Evolutionary conservation across 1,140 invertebrate genomes (phyloP), one percentile per base, ranked within the genome.

Genomic region (Drosophila ercepeae): DNA sequence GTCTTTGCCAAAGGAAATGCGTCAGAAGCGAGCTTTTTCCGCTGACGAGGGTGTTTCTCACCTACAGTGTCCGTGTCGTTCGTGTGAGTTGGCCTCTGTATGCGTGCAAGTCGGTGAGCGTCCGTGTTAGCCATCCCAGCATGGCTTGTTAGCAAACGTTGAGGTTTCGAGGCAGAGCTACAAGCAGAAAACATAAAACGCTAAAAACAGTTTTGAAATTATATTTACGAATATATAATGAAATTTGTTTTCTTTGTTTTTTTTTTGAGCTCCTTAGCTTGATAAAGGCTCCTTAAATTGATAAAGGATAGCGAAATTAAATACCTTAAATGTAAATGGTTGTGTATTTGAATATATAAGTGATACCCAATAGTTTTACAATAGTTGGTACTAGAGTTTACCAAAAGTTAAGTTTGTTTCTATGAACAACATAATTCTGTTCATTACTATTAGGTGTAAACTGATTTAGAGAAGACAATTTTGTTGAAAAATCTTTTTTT

Each of bases 1-100:
- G 29, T 53, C 8, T 18, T 16, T 14, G 27, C 8, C 23, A 77
- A 82, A 88, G 73, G 82, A 86, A 86, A 77, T 63, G 53, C 49
- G 58, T 72, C 42, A 45, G 41, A 0, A 1, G 39, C 1, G 63
- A 86, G 74, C 77, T 81, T 81, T 88, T 23, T 19, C 18, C 16
- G 39, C 16, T 3, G 7, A 16, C 6, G 44, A 42, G 46, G 54
- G 29, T 27, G 65, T 8, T 44, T 65, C 65, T 82, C 82, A 88
- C 61, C 64, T 39, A 88, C 54, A 88, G 54, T 81, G 59, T 86
- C 32, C 55, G 61, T 88, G 82, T 76, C 36, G 36, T 88, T 11
- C 46, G 73, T 86, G 82, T 77, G 73, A 77, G 5, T 16, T 18
- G 51, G 39, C 14, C 2, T 2, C 8, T 49, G 83, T 77, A 45